Conservation (phyloP, 2,888 invertebrate species). For the Esperia sulphurella region DNA sequence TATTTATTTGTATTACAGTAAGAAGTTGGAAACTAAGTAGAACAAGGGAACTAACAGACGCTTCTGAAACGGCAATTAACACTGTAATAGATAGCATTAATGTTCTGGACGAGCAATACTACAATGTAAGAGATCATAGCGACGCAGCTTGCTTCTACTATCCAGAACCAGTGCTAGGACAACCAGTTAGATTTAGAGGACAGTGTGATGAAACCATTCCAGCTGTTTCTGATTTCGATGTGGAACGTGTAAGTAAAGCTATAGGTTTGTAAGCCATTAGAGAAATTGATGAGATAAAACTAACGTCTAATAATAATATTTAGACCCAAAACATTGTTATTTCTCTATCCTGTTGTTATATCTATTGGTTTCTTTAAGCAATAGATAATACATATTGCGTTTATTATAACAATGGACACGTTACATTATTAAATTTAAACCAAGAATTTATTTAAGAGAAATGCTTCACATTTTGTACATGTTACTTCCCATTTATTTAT, state of each 20-base stretch:
- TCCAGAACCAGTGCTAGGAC: constrained; percentile 31
- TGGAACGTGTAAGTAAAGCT: constrained; percentile 17
- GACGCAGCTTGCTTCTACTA: constrained; percentile 50
- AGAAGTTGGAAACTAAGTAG: constrained; percentile 60
- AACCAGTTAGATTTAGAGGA: constrained; percentile 44
- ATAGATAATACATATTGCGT: too few species aligned
- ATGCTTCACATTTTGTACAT: too few species aligned
- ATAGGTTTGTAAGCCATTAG: not conserved
- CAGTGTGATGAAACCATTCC: constrained; percentile 38
- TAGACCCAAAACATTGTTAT: too few species aligned
- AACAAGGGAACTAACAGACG: constrained; percentile 25
- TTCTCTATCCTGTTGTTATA: too few species aligned
- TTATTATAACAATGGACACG: too few species aligned
- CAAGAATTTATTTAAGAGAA: too few species aligned
- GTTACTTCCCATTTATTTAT: too few species aligned
- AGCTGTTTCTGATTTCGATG: constrained; percentile 34
- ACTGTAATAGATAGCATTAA: constrained; percentile 28
- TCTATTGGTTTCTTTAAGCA: too few species aligned
- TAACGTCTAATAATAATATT: too few species aligned
- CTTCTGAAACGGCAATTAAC: constrained; percentile 30
- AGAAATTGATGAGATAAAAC: too few species aligned
- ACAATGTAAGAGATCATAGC: constrained; percentile 32
- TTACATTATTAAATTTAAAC: too few species aligned
- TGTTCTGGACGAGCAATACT: constrained; percentile 44
- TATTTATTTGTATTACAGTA: constrained; percentile 21